Percentiles rank a stretch among this genome's conserved stretches.
These are phyloP conservation scores for Neofelis nebulosa DNA, from an alignment of 2,113 vertebrate species.

Conservation along the genomic window DNA sequence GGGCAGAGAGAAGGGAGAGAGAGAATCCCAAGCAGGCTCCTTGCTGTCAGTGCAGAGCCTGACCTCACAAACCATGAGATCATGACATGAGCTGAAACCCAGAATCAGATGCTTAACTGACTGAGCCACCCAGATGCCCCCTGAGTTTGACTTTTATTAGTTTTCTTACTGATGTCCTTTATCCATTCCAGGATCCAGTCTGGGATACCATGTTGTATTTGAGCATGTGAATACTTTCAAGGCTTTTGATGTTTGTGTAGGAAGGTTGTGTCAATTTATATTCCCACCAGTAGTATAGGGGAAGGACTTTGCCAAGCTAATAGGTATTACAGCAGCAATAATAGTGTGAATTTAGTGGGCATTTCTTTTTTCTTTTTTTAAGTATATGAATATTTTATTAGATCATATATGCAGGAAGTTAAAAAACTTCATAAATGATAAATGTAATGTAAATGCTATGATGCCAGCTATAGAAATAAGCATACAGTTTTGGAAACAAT, in stretches of 20 bases:
- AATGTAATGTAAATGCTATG: neutral
- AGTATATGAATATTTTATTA: constrained; percentile 33
- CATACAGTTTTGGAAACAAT: constrained; percentile 48
- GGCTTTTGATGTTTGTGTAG: neutral
- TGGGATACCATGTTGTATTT: constrained; percentile 24
- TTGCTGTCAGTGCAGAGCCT: too few relatives aligned
- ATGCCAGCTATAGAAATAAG: constrained; percentile 15
- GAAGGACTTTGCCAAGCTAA: neutral
- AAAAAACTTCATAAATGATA: constrained; percentile 8
- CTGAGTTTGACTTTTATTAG: neutral
- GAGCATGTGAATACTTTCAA: neutral
- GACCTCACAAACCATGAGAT: too few relatives aligned
- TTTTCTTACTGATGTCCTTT: neutral
- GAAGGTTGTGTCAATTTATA: neutral
- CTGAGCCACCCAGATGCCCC: too few relatives aligned
- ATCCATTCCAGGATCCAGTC: neutral
- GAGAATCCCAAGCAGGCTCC: too few relatives aligned
- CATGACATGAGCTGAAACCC: too few relatives aligned
- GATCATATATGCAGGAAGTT: neutral
- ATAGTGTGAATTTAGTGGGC: neutral
- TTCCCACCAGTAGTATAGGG: neutral
- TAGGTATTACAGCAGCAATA: neutral
- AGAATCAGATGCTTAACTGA: too few relatives aligned
- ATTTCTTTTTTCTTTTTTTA: neutral
- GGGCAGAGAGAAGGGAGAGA: too few relatives aligned